A percentile compares a stretch with the other conserved stretches of the same genome.
phyloP scores from a whole-genome alignment of 2,113 vertebrate genomes.

The Amazona vittata region DNA sequence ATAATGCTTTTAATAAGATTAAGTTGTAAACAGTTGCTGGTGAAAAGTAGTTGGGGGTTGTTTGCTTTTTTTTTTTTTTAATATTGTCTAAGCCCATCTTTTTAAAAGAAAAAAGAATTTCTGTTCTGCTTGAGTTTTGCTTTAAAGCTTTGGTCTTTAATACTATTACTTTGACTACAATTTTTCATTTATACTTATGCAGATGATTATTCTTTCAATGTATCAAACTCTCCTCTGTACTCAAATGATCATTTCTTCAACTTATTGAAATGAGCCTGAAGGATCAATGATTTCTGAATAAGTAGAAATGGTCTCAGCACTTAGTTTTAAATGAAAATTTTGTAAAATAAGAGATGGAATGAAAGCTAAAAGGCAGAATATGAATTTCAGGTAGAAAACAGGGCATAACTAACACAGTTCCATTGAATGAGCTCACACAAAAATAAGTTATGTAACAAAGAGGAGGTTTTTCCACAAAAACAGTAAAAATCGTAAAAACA shows the following conservation, averaged over 20 bases:
- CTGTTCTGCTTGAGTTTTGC: not conserved
- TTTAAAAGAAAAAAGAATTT: not conserved
- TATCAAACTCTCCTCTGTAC: not conserved
- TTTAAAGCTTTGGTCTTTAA: not conserved
- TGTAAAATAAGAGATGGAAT: not conserved
- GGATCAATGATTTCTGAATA: not conserved
- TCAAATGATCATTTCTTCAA: not conserved
- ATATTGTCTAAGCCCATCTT: not conserved
- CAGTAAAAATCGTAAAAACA: not conserved
- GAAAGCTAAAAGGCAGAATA: not conserved
- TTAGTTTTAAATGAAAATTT: not conserved
- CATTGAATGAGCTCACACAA: not conserved
- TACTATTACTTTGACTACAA: not conserved
- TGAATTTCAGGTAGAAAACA: not conserved
- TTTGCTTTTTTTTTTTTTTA: not conserved
- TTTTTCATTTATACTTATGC: not conserved
- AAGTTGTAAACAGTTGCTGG: not conserved
- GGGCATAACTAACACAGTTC: not conserved
- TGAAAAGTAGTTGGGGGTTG: not conserved
- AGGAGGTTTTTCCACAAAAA: not conserved
- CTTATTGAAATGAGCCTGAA: not conserved
- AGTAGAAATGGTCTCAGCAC: not conserved
- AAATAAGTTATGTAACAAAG: not conserved
- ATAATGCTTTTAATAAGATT: slow-evolving; percentile 25
- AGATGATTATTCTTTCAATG: not conserved